Evolutionary conservation across 2,888 invertebrate genomes (phyloP).

Genomic region (Phania funesta): DNA sequence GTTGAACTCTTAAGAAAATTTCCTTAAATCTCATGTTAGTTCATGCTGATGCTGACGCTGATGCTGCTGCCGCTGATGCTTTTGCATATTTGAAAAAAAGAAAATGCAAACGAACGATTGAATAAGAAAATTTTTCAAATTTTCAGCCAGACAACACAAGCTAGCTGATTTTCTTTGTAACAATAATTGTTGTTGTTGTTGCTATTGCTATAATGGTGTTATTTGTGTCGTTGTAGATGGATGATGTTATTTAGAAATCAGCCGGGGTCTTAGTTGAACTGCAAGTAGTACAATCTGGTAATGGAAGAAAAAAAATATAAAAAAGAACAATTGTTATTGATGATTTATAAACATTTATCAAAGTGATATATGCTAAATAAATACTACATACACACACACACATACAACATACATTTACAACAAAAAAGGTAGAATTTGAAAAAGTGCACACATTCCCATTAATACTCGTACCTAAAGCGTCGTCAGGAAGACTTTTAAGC

Average conservation of each 20-base stretch:
- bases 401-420: conserved; percentile 42
- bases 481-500: conserved; percentile 36
- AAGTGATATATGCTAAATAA: conserved; percentile 69
- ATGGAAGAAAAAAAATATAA: conserved; percentile 10
- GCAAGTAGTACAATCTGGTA: conserved; percentile 55
- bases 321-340: conserved; percentile 66
- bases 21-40: conserved; percentile 25
- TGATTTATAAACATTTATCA: conserved; percentile 69
- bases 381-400: too few species aligned
- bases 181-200: conserved; percentile 18
- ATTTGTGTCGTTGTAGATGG: conserved; percentile 30
- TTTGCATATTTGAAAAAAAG: conserved; percentile 33
- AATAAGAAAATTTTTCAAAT: conserved; percentile 15
- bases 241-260: conserved; percentile 38
- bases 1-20: conserved; percentile 30
- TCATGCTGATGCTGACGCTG: background rate
- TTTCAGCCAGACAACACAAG: conserved; percentile 28
- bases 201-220: conserved; percentile 19
- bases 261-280: conserved; percentile 49
- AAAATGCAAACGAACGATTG: background rate
- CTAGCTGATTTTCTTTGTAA: conserved; percentile 37
- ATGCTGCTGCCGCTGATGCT: conserved; percentile 24
- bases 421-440: conserved; percentile 9
- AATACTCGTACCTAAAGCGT: too few species aligned
- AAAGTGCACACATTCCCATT: background rate